Conservation (phyloP, 1,140 invertebrate species). For the Drosophila chauvacae region DNA sequence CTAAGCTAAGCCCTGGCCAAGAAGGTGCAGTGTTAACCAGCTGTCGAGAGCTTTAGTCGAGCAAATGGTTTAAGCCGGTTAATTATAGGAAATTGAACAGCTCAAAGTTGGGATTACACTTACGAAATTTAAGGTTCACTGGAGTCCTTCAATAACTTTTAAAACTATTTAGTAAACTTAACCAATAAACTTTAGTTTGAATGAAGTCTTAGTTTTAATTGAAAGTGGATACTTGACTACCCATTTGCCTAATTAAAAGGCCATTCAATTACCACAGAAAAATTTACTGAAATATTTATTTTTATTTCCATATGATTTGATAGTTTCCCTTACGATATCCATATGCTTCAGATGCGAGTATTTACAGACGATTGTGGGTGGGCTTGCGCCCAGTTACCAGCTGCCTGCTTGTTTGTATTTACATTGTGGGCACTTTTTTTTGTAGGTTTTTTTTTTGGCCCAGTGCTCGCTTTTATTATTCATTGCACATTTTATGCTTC, state of each 20-base stretch:
- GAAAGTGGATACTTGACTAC: neutral
- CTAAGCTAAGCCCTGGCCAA: neutral
- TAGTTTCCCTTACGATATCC: conserved; percentile 28
- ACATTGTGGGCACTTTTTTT: conserved; percentile 17
- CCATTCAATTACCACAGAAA: conserved; percentile 21
- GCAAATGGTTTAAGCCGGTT: conserved; percentile 14
- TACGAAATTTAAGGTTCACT: neutral
- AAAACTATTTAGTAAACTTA: neutral
- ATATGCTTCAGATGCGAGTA: conserved; percentile 48
- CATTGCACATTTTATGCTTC: conserved; percentile 82
- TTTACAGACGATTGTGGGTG: conserved; percentile 9
- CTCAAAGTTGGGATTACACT: neutral
- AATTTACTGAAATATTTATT: conserved; percentile 12
- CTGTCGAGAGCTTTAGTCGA: conserved; percentile 23
- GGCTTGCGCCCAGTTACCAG: conserved; percentile 25
- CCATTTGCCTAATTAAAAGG: conserved; percentile 26
- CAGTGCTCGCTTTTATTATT: conserved; percentile 56
- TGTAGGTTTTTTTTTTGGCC: conserved; percentile 21
- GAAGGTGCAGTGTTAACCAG: conserved; percentile 29
- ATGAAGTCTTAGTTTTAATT: neutral
- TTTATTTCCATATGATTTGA: conserved; percentile 17
- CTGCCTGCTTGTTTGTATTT: conserved; percentile 35
- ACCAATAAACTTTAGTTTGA: neutral
- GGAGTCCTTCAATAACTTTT: rapidly evolving
- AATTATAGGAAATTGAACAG: conserved; percentile 15